phyloP scores from a whole-genome alignment of 2,113 vertebrate genomes.

The Shinisaurus crocodilurus region DNA sequence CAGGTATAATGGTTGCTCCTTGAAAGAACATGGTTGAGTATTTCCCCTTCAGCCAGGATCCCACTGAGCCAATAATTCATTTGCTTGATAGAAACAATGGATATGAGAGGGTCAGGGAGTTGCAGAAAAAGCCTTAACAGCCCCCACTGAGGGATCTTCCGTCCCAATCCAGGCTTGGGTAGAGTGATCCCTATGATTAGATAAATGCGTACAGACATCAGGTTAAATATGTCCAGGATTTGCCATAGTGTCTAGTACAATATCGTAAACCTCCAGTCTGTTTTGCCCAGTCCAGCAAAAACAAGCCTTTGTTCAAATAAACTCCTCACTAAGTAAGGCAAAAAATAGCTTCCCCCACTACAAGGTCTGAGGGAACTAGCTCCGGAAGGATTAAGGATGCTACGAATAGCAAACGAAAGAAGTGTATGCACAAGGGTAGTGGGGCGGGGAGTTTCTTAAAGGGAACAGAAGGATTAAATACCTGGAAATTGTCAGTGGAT shows the following conservation, averaged over 20 bases:
- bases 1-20: not conserved
- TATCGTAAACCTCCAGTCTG: slow-evolving; percentile 55
- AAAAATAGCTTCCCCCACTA: slow-evolving; percentile 37
- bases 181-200: slow-evolving; percentile 69
- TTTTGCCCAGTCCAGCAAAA: slow-evolving; percentile 71
- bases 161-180: not conserved
- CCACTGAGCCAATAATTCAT: slow-evolving; percentile 36
- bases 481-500: slow-evolving; percentile 11
- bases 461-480: slow-evolving; percentile 57
- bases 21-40: accelerated
- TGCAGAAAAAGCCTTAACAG: not conserved
- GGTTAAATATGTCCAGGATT: slow-evolving; percentile 75
- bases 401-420: slow-evolving; percentile 54
- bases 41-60: slow-evolving; percentile 6
- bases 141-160: slow-evolving; percentile 30
- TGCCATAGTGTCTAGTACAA: slow-evolving; percentile 72
- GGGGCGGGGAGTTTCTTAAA: slow-evolving; percentile 45
- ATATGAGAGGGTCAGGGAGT: not conserved
- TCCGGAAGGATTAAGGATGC: slow-evolving; percentile 60
- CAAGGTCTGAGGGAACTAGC: slow-evolving; percentile 13
- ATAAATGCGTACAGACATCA: slow-evolving; percentile 75
- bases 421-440: slow-evolving; percentile 7
- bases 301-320: slow-evolving; percentile 56
- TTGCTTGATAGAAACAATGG: not conserved
- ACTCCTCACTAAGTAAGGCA: slow-evolving; percentile 60